These are phyloP conservation scores for Endotricha flammealis DNA, from an alignment of 2,888 invertebrate species.

Conservation along the genomic window DNA sequence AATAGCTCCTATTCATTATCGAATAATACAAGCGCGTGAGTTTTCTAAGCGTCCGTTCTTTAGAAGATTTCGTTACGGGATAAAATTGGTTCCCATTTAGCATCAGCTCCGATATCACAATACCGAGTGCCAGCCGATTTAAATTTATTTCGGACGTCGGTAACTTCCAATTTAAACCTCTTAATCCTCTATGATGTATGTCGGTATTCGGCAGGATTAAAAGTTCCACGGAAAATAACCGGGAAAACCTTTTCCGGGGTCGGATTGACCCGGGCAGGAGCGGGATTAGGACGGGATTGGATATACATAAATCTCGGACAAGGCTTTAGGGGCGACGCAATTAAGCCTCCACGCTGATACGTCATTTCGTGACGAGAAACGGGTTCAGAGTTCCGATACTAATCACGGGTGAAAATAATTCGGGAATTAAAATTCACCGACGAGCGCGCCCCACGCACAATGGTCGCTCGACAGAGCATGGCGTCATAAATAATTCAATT, in stretches of 20 bases:
- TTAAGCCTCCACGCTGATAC: slow-evolving; percentile 70
- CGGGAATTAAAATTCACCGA: slow-evolving; percentile 73
- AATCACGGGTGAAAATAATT: slow-evolving; percentile 56
- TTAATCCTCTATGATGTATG: slow-evolving; percentile 79
- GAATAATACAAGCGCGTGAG: slow-evolving; percentile 16
- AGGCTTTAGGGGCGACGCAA: slow-evolving; percentile 73
- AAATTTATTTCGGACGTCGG: slow-evolving; percentile 79
- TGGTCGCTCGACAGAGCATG: slow-evolving; percentile 56
- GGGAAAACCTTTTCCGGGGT: slow-evolving; percentile 78
- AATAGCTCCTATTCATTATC: slow-evolving; percentile 4
- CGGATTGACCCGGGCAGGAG: slow-evolving; percentile 73
- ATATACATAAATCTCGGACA: slow-evolving; percentile 74
- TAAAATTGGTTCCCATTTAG: slow-evolving; percentile 72
- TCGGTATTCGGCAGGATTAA: slow-evolving; percentile 78
- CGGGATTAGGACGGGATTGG: slow-evolving; percentile 77
- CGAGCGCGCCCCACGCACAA: slow-evolving; percentile 55
- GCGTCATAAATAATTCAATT: slow-evolving; percentile 77
- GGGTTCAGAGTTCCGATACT: slow-evolving; percentile 33
- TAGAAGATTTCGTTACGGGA: slow-evolving; percentile 62
- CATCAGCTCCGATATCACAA: slow-evolving; percentile 74
- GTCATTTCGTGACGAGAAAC: slow-evolving; percentile 67
- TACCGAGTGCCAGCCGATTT: slow-evolving; percentile 76
- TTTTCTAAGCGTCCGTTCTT: slow-evolving; percentile 45
- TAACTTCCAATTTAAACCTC: slow-evolving; percentile 79
- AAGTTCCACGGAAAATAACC: slow-evolving; percentile 79